A percentile compares a stretch with the other conserved stretches of the same genome.
Conservation (phyloP, 2,113 vertebrate genomes). For the Ibidorhyncha struthersii region DNA sequence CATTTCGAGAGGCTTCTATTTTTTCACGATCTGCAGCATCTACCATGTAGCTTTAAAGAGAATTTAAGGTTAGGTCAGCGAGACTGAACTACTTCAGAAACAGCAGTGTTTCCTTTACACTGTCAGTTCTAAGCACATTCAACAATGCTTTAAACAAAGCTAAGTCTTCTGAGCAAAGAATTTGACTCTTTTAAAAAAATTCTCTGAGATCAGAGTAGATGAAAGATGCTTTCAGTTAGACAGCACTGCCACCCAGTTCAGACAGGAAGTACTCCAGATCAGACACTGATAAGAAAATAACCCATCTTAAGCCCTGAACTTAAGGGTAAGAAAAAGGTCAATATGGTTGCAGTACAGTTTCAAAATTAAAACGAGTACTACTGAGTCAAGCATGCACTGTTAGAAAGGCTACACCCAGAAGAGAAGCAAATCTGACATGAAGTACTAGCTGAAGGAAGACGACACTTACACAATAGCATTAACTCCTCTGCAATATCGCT, state of each 20-base stretch:
- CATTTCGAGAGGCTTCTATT: constrained; percentile 96
- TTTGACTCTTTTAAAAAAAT: neutral
- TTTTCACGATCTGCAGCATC: constrained; percentile 97
- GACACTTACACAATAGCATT: constrained; percentile 96
- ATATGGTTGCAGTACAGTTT: neutral
- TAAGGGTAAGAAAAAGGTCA: neutral
- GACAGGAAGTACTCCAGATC: neutral
- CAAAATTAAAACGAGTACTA: neutral
- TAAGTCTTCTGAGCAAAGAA: neutral
- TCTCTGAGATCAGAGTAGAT: neutral
- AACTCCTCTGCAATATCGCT: constrained; percentile 96
- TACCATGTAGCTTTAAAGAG: constrained; percentile 93
- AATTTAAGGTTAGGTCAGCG: constrained; percentile 21
- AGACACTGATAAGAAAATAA: neutral
- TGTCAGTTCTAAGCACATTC: neutral
- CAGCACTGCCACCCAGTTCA: neutral
- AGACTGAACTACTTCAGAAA: neutral
- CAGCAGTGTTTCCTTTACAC: neutral
- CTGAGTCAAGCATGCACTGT: neutral
- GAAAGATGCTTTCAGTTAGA: neutral
- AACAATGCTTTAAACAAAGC: neutral
- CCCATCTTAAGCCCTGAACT: neutral
- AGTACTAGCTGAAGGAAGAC: neutral
- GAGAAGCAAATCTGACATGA: neutral
- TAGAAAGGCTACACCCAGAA: neutral